phyloP scores from a whole-genome alignment of 1,140 invertebrate genomes.

The Diprion similis region DNA sequence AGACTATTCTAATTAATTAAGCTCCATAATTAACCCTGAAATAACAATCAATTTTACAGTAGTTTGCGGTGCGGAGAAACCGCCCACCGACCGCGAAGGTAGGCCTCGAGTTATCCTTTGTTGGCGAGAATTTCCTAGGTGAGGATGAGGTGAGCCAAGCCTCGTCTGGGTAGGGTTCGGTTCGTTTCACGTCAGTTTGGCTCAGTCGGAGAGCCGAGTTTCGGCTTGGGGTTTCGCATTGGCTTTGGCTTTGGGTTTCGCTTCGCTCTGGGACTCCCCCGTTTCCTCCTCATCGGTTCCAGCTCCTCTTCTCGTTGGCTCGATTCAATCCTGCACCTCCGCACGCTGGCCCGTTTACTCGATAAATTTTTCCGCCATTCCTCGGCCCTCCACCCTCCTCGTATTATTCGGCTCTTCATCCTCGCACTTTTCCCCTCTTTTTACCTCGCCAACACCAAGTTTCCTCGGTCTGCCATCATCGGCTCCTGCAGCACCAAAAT shows the following conservation, averaged over 20 bases:
- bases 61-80: conserved; percentile 36
- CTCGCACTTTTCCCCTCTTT: conserved; percentile 23
- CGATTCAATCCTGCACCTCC: no score
- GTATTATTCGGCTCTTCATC: no score
- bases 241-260: background rate
- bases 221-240: background rate
- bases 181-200: background rate
- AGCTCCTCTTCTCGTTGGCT: no score
- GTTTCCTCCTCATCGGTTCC: conserved; percentile 20
- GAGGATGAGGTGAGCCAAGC: background rate
- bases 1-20: background rate
- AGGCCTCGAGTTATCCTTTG: conserved; percentile 11
- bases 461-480: conserved; percentile 18
- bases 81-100: conserved; percentile 21
- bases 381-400: no score
- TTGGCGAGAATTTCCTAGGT: conserved; percentile 20
- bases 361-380: conserved; percentile 32
- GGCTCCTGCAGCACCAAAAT: conserved; percentile 22
- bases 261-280: conserved; percentile 22
- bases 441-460: conserved; percentile 25
- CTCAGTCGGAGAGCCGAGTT: background rate
- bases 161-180: background rate
- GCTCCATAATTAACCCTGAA: conserved; percentile 35
- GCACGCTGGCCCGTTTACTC: conserved; percentile 24
- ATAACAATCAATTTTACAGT: conserved; percentile 45